Evolutionary conservation across 53 echinoderm and acorn worm genomes (phyloP), one percentile per base, ranked within the genome.

Genomic region (Henricia sp.): DNA sequence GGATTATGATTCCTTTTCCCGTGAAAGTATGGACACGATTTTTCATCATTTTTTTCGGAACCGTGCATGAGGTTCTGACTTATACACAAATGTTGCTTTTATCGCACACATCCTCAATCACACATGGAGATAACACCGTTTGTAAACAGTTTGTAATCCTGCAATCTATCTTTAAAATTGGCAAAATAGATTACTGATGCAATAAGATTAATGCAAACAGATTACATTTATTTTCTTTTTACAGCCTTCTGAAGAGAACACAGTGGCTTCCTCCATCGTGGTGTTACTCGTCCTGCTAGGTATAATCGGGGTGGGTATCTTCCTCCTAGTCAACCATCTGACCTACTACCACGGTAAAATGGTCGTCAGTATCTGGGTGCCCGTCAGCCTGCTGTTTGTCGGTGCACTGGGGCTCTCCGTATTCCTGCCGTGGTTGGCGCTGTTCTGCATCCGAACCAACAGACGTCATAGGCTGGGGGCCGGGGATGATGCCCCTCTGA

Each of bases 221-320:
- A 26, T 77, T 9, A n/a, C 54, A 26, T 37, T 36, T 60, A 14
- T 3, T 44, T 46, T 76, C 24, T 35, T 23, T 67, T 46, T 71
- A 26, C 82, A 94, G 94, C 87, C 91, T 34, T 85, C 91, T n/a
- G 91, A 94, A 66, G 91, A 91, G 70, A 91, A 94, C 75, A 91
- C 91, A 10, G 65, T 94, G 26, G 89, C 88, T 34, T 94, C 94
- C 10, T 88, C 91, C 34, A 83, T 88, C 52, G 89, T 89, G 6
- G 77, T 91, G 54, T 85, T 94, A 9, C 73, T 91, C 52, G 89
- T 94, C 0, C 71, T 94, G 2, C 24, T 88, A 10, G 94, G 91
- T 0, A 91, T 94, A 10, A 78, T 87, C 28, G 71, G 86, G 1
- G 94, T 94, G 0, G 91, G 91, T 10, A 67, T 94, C 30, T 94